phyloP scores from a whole-genome alignment of 1,140 invertebrate species.

The Apis florea region DNA sequence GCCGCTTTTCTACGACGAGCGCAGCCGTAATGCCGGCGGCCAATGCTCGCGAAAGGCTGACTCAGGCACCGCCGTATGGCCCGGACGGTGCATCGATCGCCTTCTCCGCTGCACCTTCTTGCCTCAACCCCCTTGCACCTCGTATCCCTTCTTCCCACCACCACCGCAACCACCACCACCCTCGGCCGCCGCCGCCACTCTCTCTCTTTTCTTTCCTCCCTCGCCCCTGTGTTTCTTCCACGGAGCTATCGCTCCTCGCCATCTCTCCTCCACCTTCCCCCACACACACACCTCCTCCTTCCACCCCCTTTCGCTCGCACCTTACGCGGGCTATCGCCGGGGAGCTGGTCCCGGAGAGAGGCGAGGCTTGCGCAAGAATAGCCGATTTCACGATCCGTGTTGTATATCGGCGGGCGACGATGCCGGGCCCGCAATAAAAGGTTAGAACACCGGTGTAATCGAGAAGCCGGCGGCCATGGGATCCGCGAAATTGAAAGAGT shows the following conservation, averaged over 20 bases:
- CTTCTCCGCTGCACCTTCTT: constrained; percentile 66
- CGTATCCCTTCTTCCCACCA: constrained; percentile 18
- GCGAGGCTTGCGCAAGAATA: constrained; percentile 52
- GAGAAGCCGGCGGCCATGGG: constrained; percentile 12
- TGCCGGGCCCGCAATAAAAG: constrained; percentile 32
- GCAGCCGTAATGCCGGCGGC: constrained; percentile 65
- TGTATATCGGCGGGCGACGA: constrained; percentile 21
- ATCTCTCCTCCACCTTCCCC: neutral
- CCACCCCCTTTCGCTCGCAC: constrained; percentile 40
- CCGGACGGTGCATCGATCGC: constrained; percentile 69
- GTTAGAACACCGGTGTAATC: constrained; percentile 41
- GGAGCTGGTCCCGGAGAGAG: neutral
- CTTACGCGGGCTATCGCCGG: constrained; percentile 37
- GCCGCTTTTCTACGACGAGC: constrained; percentile 59
- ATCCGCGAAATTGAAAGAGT: constrained; percentile 46
- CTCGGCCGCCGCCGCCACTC: neutral
- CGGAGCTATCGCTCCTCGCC: neutral
- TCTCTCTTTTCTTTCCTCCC: neutral
- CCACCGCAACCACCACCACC: neutral
- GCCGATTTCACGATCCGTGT: constrained; percentile 55
- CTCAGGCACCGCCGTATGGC: constrained; percentile 66
- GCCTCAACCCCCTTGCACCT: neutral
- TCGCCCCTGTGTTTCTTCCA: constrained; percentile 1
- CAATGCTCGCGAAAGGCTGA: constrained; percentile 69
- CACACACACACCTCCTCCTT: neutral